Conservation (phyloP, 2,113 vertebrate genomes). For the Puffinus mauretanicus region DNA sequence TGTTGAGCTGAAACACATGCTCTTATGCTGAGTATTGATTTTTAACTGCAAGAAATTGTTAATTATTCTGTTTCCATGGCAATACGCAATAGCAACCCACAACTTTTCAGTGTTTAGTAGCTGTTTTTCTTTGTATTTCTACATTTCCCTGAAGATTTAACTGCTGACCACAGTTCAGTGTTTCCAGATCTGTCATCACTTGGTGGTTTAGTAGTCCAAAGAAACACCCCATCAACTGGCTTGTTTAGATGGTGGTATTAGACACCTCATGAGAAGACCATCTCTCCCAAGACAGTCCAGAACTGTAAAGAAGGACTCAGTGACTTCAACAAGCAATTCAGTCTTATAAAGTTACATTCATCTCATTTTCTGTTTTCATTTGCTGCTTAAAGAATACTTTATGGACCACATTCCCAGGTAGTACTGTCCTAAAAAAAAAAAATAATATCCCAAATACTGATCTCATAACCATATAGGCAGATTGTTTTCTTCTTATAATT, state of each 20-base stretch:
- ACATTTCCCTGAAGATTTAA: background rate
- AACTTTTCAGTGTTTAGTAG: background rate
- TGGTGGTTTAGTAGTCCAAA: background rate
- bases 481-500: background rate
- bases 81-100: background rate
- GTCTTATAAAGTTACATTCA: background rate
- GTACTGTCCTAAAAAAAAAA: background rate
- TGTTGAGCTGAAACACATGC: background rate
- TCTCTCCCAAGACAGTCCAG: background rate
- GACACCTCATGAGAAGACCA: background rate
- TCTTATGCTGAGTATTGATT: background rate
- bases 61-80: background rate
- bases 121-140: background rate
- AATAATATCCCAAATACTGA: background rate
- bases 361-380: background rate
- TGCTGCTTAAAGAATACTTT: background rate
- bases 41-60: background rate
- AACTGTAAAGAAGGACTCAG: background rate
- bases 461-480: background rate
- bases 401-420: background rate
- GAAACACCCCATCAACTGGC: background rate
- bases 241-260: background rate
- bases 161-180: background rate
- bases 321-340: background rate
- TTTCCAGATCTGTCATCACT: background rate